These are phyloP conservation scores for Ganaspis brasiliensis DNA, from an alignment of 2,888 invertebrate genomes.

Conservation along the genomic window DNA sequence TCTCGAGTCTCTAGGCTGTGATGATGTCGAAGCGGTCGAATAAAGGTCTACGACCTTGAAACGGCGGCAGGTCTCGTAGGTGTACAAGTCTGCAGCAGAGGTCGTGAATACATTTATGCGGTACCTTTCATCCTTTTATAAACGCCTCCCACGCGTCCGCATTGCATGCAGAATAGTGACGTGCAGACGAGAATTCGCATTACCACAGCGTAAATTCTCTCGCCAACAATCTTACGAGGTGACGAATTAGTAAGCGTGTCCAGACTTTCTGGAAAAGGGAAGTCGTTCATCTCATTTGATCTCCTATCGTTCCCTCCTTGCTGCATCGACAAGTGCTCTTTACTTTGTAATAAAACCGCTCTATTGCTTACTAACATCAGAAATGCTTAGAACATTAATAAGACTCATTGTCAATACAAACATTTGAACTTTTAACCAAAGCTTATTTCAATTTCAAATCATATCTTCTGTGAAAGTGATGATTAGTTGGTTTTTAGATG, in stretches of 20 bases:
- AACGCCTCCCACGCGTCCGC: constrained; percentile 62
- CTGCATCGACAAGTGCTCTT: constrained; percentile 19
- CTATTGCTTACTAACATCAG: too few species aligned
- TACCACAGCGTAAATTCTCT: constrained; percentile 55
- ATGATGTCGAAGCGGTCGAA: constrained; percentile 52
- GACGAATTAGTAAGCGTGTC: constrained; percentile 27
- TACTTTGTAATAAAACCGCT: not conserved
- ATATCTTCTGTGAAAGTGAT: too few species aligned
- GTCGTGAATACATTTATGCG: constrained; percentile 60
- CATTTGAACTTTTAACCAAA: too few species aligned
- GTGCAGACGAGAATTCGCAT: constrained; percentile 58
- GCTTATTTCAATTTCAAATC: too few species aligned
- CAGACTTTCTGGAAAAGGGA: constrained; percentile 17
- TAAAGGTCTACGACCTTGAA: constrained; percentile 59
- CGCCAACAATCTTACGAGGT: constrained; percentile 12
- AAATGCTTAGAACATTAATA: too few species aligned
- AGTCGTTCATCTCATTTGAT: constrained; percentile 23
- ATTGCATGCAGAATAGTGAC: constrained; percentile 60
- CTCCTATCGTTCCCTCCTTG: not conserved
- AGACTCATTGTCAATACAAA: too few species aligned
- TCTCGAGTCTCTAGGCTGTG: constrained; percentile 51
- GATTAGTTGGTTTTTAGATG: too few species aligned
- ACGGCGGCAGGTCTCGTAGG: constrained; percentile 59
- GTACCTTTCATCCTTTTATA: constrained; percentile 63
- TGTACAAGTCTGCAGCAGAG: constrained; percentile 56